phyloP scores from a whole-genome alignment of 2,113 vertebrate genomes.

The Acanthochromis polyacanthus region DNA sequence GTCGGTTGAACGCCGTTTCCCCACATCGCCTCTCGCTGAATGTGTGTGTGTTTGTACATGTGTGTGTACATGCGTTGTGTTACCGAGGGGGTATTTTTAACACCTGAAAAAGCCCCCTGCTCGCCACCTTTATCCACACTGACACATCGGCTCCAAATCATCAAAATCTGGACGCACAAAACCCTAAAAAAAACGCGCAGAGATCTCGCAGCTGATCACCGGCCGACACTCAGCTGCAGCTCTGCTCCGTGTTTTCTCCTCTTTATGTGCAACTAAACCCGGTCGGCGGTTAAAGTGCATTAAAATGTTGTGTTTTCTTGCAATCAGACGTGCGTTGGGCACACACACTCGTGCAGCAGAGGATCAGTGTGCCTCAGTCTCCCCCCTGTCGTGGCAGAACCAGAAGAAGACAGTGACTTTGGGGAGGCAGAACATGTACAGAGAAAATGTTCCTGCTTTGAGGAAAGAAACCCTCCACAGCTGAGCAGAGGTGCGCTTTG shows the following conservation, averaged over 20 bases:
- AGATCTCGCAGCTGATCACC: conserved; percentile 19
- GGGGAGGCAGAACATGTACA: conserved; percentile 28
- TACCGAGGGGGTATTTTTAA: not conserved
- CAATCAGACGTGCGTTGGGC: conserved; percentile 31
- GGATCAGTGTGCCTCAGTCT: conserved; percentile 46
- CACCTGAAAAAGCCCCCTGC: conserved; percentile 30
- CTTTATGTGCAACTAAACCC: not conserved
- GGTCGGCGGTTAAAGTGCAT: conserved; percentile 8
- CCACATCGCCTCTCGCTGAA: conserved; percentile 33
- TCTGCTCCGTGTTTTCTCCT: conserved; percentile 16
- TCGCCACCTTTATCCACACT: not conserved
- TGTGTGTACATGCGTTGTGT: not conserved
- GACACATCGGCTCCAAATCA: conserved; percentile 7
- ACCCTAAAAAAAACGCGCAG: not conserved
- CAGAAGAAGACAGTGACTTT: conserved; percentile 54
- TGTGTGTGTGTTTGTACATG: not conserved
- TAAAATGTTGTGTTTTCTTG: conserved; percentile 22
- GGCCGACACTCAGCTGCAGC: conserved; percentile 42
- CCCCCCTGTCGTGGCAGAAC: conserved; percentile 50
- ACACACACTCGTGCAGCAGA: conserved; percentile 17
- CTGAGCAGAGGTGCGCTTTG: conserved; percentile 26
- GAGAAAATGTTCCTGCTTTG: conserved; percentile 36
- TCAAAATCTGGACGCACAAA: not conserved
- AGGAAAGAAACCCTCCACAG: not conserved
- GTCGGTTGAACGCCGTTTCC: conserved; percentile 30